These are phyloP conservation scores for Passer montanus DNA, from an alignment of 2,113 vertebrate genomes.

Conservation along the genomic window DNA sequence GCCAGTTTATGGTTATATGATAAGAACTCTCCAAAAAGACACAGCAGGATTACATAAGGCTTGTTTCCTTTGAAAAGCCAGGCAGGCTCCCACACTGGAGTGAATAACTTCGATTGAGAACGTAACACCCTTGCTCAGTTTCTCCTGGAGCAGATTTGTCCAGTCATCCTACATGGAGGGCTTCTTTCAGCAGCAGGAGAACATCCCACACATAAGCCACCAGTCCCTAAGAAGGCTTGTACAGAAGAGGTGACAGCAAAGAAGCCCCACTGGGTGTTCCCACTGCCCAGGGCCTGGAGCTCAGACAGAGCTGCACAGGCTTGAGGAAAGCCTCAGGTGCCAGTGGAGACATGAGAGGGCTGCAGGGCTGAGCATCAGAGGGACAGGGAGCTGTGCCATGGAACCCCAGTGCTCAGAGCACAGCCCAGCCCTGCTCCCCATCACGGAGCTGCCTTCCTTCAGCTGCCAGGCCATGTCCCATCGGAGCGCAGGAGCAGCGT, in stretches of 20 bases:
- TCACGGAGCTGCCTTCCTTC: fast-evolving
- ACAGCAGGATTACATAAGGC: not conserved
- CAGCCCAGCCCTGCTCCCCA: not conserved
- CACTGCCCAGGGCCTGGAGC: fast-evolving
- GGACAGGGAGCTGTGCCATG: not conserved
- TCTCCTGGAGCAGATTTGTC: not conserved
- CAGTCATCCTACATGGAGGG: fast-evolving
- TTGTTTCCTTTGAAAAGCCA: not conserved
- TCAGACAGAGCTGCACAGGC: not conserved
- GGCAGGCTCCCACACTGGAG: not conserved
- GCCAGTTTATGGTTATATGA: not conserved
- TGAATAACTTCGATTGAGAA: not conserved
- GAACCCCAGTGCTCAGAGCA: not conserved
- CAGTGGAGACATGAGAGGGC: not conserved
- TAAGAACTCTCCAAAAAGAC: slow-evolving; percentile 14
- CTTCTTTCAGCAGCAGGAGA: not conserved
- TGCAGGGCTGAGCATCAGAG: not conserved
- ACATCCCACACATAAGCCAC: not conserved
- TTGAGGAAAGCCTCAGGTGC: not conserved
- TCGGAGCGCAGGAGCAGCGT: fast-evolving
- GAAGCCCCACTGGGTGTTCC: not conserved
- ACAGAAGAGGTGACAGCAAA: not conserved
- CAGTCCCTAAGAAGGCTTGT: not conserved
- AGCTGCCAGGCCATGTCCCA: fast-evolving
- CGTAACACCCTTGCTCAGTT: not conserved